Conservation (phyloP, 2,888 invertebrate genomes). For the Lepidonotus clava region DNA sequence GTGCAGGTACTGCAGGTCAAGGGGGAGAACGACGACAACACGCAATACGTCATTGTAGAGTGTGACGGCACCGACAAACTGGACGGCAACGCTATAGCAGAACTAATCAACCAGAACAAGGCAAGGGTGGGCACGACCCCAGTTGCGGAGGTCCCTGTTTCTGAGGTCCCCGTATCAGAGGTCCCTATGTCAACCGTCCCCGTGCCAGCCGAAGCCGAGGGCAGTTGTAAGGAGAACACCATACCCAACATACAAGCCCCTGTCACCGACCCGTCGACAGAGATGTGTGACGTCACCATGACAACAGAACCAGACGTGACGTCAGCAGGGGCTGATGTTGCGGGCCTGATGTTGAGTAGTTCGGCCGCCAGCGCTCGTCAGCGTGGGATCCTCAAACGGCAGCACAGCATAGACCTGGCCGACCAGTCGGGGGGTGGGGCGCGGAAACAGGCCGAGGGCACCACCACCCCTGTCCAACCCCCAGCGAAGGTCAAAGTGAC, state of each 20-base stretch:
- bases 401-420: conserved; percentile 25
- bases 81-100: background rate
- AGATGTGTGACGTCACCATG: background rate
- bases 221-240: background rate
- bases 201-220: background rate
- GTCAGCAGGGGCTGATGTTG: background rate
- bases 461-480: background rate
- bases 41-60: conserved; percentile 5
- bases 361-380: background rate
- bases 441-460: background rate
- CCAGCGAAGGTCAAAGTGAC: conserved; percentile 7
- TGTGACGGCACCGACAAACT: background rate
- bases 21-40: conserved; percentile 31
- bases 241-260: too few species aligned
- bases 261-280: too few species aligned
- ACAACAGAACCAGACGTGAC: background rate
- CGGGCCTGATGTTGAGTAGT: background rate
- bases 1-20: conserved; percentile 7
- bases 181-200: too few species aligned
- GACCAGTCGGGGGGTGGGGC: conserved; percentile 3
- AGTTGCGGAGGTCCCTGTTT: too few species aligned
- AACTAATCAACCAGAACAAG: conserved; percentile 40
- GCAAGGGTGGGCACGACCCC: background rate
- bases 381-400: background rate
- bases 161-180: too few species aligned